Conservation (phyloP, 2,797 vertebrate genomes). For the Malurus leucopterus region DNA sequence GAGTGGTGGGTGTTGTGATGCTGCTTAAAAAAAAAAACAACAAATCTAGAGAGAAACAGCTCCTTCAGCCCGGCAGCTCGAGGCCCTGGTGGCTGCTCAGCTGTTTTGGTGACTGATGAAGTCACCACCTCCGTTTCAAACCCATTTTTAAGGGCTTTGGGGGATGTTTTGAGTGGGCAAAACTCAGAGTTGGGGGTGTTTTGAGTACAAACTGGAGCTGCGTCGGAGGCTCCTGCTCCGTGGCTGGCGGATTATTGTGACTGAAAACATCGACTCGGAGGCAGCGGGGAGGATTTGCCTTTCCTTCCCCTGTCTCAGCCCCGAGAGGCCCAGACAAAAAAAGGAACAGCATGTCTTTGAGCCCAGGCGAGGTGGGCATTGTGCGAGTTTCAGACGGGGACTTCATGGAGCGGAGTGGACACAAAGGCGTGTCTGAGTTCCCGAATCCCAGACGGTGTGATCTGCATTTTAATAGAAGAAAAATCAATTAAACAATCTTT, state of each 20-base stretch:
- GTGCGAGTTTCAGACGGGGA: slow-evolving; percentile 69
- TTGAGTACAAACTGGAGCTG: neutral
- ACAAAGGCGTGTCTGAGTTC: slow-evolving; percentile 75
- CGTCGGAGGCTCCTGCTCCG: accelerated
- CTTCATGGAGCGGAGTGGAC: slow-evolving; percentile 67
- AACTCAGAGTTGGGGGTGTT: neutral
- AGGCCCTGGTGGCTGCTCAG: neutral
- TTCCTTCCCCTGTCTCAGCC: neutral
- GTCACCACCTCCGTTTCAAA: neutral
- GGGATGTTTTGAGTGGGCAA: neutral
- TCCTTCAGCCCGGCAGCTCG: neutral
- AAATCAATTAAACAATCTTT: slow-evolving; percentile 80
- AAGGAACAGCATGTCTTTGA: slow-evolving; percentile 68
- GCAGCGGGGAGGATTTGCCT: slow-evolving; percentile 34
- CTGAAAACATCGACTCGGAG: neutral
- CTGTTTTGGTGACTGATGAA: neutral
- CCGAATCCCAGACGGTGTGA: slow-evolving; percentile 68
- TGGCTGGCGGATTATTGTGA: neutral
- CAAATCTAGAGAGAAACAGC: neutral
- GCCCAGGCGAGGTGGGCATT: slow-evolving; percentile 62
- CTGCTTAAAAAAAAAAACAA: neutral
- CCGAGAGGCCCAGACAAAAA: slow-evolving; percentile 66
- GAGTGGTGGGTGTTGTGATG: neutral
- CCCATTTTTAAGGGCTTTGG: neutral
- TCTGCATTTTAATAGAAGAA: slow-evolving; percentile 78